Base-by-base conservation (phyloP, 2,113 vertebrate genomes). In the Macroglossus sobrinus region DNA sequence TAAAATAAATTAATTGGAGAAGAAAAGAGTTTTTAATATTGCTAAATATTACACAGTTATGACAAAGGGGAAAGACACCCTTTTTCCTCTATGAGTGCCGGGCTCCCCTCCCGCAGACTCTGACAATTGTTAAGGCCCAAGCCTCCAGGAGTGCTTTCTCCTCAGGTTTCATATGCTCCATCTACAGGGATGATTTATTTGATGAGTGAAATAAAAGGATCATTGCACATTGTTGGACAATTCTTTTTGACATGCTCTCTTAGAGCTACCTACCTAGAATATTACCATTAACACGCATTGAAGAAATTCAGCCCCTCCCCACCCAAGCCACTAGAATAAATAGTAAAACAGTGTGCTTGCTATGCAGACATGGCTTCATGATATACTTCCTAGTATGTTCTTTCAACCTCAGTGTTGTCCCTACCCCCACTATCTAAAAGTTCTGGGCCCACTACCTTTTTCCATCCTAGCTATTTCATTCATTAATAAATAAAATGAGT, bases 1-100 rank as follows among this genome's bases (percentile, higher is more conserved):
- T 30, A 74, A 80, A 79, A 85, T 33, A 84, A 88, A 88, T 69
- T 59, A 30, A 43, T 38, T 66, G 35, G 28, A 71, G 35, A n/a
- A 78, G 64, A 84, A 47, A 7, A 22, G 33, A 91, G 30, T 55
- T 47, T 78, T 81, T 64, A 63, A 50, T 59, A 38, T 78, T 93
- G 38, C 66, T 43, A 72, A 53, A 94, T 74, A 84, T 68, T 59
- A 43, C 47, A 57, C 4, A 40, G 1, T 43, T 61, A n/a, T 84
- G 55, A 72, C 33, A 35, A 35, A 9, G 26, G 76, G 16, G 22
- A 93, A 38, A 43, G 38, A 15, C 35, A 7, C 14, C 28, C 40
- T 26, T 19, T 40, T 40, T 68, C 40, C 38, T 6, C 10, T 59
- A 43, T 85, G 71, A 57, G 81, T 55, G 30, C 43, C 43, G 22